Percentiles rank a stretch among this genome's conserved stretches.
phyloP scores from a whole-genome alignment of 2,797 vertebrate genomes.

The Dallia pectoralis region DNA sequence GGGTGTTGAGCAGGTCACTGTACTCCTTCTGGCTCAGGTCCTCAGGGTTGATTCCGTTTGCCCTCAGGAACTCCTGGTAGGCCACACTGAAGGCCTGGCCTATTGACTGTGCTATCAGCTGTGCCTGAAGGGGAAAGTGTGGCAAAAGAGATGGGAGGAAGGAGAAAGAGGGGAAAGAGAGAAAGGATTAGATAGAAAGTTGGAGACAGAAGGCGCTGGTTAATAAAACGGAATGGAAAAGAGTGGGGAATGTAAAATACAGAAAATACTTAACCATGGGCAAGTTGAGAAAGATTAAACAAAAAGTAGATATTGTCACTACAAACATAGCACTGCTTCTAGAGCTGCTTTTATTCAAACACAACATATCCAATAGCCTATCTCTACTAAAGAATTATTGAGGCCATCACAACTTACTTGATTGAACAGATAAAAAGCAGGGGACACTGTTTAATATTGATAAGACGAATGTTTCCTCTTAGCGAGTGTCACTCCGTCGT shows the following conservation, averaged over 20 bases:
- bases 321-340: too few species aligned
- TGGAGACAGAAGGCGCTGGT: neutral
- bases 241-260: neutral
- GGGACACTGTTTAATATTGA: neutral
- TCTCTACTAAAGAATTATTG: neutral
- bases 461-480: neutral
- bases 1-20: conserved; percentile 91
- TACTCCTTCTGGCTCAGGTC: conserved; percentile 97
- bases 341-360: neutral
- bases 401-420: neutral
- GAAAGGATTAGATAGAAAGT: neutral
- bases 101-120: conserved; percentile 94
- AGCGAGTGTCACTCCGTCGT: neutral
- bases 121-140: conserved; percentile 74
- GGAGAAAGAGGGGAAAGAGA: neutral
- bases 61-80: conserved; percentile 93
- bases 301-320: too few species aligned
- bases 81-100: conserved; percentile 96
- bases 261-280: too few species aligned
- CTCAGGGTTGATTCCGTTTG: conserved; percentile 94
- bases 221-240: neutral
- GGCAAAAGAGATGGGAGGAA: neutral
- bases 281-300: too few species aligned
- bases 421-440: neutral
- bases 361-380: neutral